Evolutionary conservation across 2,888 invertebrate genomes (phyloP).

Genomic region (Halictus quadricinctus): DNA sequence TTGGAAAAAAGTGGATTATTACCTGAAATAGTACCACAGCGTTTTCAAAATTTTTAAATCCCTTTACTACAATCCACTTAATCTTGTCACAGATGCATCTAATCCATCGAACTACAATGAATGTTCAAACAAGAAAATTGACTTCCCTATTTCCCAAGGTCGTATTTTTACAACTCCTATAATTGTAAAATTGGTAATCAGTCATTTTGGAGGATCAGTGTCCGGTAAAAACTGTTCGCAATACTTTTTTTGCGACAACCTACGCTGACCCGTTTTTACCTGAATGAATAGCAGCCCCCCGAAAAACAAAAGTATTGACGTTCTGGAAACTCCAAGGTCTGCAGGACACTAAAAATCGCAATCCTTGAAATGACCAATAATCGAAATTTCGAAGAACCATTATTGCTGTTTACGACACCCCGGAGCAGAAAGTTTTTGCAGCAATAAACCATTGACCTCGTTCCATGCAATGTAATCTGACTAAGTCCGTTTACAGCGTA

Average conservation of each 20-base stretch:
- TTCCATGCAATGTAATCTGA: not conserved
- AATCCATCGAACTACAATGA: no score
- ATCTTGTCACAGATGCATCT: no score
- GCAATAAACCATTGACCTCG: not conserved
- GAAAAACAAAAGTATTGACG: not conserved
- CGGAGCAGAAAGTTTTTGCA: no score
- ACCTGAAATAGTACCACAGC: no score
- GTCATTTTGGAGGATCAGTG: not conserved
- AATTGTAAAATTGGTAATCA: not conserved
- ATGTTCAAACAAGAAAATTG: not conserved
- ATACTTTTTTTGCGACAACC: not conserved
- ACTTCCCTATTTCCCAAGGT: accelerated
- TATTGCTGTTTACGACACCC: not conserved
- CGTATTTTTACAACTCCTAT: not conserved
- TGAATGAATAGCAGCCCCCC: not conserved
- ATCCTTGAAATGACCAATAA: not conserved
- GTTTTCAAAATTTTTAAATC: no score
- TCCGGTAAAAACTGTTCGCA: no score
- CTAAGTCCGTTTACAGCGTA: not conserved
- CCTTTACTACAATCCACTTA: no score
- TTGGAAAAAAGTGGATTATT: no score
- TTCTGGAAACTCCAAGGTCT: not conserved
- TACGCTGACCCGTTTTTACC: not conserved
- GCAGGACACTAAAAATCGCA: not conserved
- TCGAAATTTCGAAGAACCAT: not conserved